phyloP scores from a whole-genome alignment of 2,113 vertebrate genomes.

The Reinhardtius hippoglossoides region DNA sequence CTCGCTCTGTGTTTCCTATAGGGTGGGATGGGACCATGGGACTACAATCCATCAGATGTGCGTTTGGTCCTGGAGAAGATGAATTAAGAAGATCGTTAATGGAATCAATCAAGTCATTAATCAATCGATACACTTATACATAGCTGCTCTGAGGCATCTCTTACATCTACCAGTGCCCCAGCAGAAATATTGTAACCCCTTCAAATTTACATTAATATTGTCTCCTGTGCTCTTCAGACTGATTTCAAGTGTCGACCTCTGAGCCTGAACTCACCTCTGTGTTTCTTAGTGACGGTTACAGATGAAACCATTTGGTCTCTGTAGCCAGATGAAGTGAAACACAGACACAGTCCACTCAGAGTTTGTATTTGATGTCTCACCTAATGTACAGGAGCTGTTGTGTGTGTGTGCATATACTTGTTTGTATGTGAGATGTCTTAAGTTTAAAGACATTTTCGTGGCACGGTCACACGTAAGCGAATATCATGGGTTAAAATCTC shows the following conservation, averaged over 20 bases:
- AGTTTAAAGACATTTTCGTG: not conserved
- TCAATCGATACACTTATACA: not conserved
- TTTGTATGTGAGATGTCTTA: not conserved
- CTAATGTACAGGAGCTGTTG: not conserved
- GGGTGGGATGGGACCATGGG: conserved; percentile 88
- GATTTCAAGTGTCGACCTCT: not conserved
- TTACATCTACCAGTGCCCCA: too few species aligned
- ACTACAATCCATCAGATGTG: conserved; percentile 88
- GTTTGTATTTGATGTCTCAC: not conserved
- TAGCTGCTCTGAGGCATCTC: too few species aligned
- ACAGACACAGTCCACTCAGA: not conserved
- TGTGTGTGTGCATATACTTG: not conserved
- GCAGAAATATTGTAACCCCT: not conserved
- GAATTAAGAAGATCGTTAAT: conserved; percentile 57
- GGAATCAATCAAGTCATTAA: not conserved
- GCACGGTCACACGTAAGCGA: too few species aligned
- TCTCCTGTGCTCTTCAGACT: not conserved
- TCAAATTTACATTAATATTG: not conserved
- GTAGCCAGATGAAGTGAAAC: conserved; percentile 69
- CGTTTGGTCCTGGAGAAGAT: conserved; percentile 85
- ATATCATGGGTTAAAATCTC: too few species aligned
- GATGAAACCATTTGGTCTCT: conserved; percentile 75
- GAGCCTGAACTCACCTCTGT: conserved; percentile 22
- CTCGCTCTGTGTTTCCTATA: conserved; percentile 60
- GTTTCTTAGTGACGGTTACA: conserved; percentile 74